phyloP scores from a whole-genome alignment of 1,140 invertebrate genomes.

The Galleria mellonella region DNA sequence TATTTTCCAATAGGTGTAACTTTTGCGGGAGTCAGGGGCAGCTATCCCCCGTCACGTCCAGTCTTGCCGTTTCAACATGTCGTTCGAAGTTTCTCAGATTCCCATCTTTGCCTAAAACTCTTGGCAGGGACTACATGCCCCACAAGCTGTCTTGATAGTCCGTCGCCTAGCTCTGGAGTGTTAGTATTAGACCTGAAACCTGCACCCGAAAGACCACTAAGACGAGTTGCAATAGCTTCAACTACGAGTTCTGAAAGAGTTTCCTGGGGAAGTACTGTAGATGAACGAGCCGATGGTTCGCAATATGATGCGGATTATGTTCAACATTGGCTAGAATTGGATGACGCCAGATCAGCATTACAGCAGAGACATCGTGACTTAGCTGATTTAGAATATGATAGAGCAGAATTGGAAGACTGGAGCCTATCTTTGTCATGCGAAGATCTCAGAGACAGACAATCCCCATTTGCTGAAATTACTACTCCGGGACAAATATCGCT shows the following conservation, averaged over 20 bases:
- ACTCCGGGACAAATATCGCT: conserved; percentile 76
- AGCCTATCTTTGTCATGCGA: conserved; percentile 82
- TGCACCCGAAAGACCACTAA: conserved; percentile 57
- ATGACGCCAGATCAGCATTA: conserved; percentile 79
- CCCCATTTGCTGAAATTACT: conserved; percentile 63
- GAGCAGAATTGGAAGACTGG: conserved; percentile 86
- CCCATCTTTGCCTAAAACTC: conserved; percentile 81
- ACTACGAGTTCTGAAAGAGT: conserved; percentile 69
- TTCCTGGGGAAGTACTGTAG: conserved; percentile 75
- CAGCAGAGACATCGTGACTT: conserved; percentile 81
- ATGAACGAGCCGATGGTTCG: conserved; percentile 76
- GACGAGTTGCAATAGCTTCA: conserved; percentile 55
- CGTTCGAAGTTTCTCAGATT: conserved; percentile 83
- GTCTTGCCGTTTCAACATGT: conserved; percentile 82
- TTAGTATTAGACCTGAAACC: conserved; percentile 74
- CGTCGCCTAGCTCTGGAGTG: conserved; percentile 76
- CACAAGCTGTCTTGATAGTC: conserved; percentile 73
- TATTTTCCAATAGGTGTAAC: conserved; percentile 81
- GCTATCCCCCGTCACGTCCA: conserved; percentile 80
- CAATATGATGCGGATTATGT: conserved; percentile 84
- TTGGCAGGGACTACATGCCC: conserved; percentile 73
- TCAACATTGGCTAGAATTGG: conserved; percentile 83
- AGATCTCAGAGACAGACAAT: conserved; percentile 76
- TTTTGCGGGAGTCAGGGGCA: conserved; percentile 79
- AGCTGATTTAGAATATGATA: conserved; percentile 82